Conservation (phyloP, 2,888 invertebrate genomes). For the Brachynemurus nebulosus region DNA sequence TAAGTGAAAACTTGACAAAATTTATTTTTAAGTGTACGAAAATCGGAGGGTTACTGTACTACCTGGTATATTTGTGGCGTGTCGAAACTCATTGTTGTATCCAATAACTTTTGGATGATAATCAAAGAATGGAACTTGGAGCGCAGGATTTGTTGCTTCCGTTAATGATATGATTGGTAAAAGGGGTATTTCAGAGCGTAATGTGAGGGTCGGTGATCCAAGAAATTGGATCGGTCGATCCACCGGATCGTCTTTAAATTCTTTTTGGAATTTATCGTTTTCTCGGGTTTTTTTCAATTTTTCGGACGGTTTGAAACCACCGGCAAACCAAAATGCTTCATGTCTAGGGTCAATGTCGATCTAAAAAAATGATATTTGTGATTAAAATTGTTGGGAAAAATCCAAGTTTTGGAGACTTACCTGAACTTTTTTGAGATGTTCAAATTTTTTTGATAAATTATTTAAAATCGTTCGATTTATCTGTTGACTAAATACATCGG, state of each 20-base stretch:
- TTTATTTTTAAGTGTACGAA: no score
- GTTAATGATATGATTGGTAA: constrained; percentile 42
- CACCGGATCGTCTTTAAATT: constrained; percentile 37
- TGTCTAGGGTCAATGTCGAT: constrained; percentile 64
- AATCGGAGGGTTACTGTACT: no score
- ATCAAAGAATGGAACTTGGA: constrained; percentile 41
- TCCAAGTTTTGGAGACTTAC: constrained; percentile 26
- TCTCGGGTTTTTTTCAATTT: constrained; percentile 31
- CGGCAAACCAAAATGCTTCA: constrained; percentile 77
- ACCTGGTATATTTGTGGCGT: constrained; percentile 56
- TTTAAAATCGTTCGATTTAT: constrained; percentile 54
- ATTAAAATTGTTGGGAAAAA: background rate
- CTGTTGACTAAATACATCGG: constrained; percentile 43
- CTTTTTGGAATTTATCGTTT: constrained; percentile 29
- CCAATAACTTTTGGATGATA: constrained; percentile 49
- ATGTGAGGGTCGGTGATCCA: constrained; percentile 51
- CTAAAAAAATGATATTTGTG: constrained; percentile 30
- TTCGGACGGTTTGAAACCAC: constrained; percentile 49
- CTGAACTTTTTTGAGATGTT: constrained; percentile 49
- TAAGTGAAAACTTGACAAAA: no score
- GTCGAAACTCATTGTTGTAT: constrained; percentile 38
- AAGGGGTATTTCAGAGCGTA: constrained; percentile 56
- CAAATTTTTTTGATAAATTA: constrained; percentile 39
- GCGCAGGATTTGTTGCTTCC: constrained; percentile 41
- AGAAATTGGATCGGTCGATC: constrained; percentile 56